Evolutionary conservation across 64 coral and sea anemone species (phyloP), one percentile per base, ranked within the genome.

Genomic region (Acropora tenuis): DNA sequence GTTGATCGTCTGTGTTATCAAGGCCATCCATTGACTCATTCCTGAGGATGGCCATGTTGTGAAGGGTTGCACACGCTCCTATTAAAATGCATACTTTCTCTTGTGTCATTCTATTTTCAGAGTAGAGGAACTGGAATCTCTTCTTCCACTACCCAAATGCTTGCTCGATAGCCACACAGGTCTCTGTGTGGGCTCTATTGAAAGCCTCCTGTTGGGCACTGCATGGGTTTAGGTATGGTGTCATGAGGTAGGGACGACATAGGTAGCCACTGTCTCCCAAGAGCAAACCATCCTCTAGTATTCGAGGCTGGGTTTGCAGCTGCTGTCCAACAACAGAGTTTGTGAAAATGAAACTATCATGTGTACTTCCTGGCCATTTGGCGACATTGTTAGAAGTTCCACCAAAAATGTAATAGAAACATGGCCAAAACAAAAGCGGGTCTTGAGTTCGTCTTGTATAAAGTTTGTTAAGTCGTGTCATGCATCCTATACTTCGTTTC

Each of bases 101-200:
- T 50, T 18, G 76, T 47, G 76, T 50, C 75, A 55, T 55, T 55
- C 52, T 55, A 55, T 7, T 55, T 55, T 55, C 52, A 55, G 52
- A 55, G 10, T 55, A 80, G 41, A 92, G 48, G 2, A 92, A 15
- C 18, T 92, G 90, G 69, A 92, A 92, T 45, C 81, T 73, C 69
- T 80, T 8, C 76, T 92, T 92, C 71, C 66, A 92, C 48, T 50
- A 18, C 45, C 90, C 90, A 92, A 92, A 92, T 48, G 67, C 84
- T 58, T 85, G 90, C 66, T 92, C 80, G 57, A 92, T 92, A 8
- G 57, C 47, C 50, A 93, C 73, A 20, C 50, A 53, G 50, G 50
- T 53, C 50, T 53, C 0, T 53, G 50, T 53, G 50, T 53, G 50
- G 50, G 50, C 84, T 47, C 15, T 77, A 44, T 77, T 77, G 75